A percentile compares a stretch with the other conserved stretches of the same genome.
phyloP scores from a whole-genome alignment of 1,140 invertebrate species.

The Lepidostoma basale region DNA sequence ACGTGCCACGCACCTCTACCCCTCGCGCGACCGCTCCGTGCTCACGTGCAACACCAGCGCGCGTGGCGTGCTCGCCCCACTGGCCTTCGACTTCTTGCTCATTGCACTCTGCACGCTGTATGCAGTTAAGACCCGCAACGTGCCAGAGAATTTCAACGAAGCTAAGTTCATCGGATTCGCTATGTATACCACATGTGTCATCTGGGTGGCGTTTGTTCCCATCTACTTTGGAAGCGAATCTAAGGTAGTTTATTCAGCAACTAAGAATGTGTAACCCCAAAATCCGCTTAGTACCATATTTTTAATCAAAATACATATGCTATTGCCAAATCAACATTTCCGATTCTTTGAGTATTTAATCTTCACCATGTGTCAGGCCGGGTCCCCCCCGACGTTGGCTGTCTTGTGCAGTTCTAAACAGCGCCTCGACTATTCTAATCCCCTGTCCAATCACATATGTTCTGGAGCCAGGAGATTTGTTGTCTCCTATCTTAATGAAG shows the following conservation, averaged over 20 bases:
- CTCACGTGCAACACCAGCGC: conserved; percentile 75
- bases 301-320: no score
- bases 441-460: no score
- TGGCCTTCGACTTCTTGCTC: conserved; percentile 80
- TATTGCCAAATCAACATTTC: no score
- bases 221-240: conserved; percentile 82
- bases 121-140: conserved; percentile 84
- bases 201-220: conserved; percentile 88
- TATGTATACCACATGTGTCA: conserved; percentile 88
- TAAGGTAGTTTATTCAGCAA: conserved; percentile 61
- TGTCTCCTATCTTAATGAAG: no score
- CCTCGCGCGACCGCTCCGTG: conserved; percentile 61
- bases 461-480: no score
- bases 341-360: no score
- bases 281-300: no score
- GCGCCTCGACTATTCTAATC: no score
- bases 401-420: no score
- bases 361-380: no score
- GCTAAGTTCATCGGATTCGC: conserved; percentile 84
- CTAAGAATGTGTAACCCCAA: no score
- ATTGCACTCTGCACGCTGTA: conserved; percentile 83
- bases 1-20: conserved; percentile 66
- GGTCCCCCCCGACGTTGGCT: no score
- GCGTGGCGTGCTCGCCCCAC: conserved; percentile 73
- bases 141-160: conserved; percentile 90